Percentiles rank a stretch among this genome's conserved stretches.
Evolutionary conservation across 2,888 invertebrate species (phyloP).

Genomic region (Leistus spinibarbis): DNA sequence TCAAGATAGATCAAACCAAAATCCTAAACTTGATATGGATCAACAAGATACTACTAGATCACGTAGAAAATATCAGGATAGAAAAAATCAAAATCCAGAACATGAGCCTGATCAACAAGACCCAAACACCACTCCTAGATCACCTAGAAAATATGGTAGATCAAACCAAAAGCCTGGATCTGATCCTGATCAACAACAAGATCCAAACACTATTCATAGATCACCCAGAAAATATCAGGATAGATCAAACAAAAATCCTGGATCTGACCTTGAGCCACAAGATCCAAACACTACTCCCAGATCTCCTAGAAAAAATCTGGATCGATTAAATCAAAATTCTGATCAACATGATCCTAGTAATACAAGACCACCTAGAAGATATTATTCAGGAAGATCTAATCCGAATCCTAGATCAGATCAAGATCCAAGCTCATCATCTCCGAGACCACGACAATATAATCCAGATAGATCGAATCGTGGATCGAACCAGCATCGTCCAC

Average conservation of each 20-base stretch:
- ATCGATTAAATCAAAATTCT: background rate
- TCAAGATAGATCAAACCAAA: background rate
- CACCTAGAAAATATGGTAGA: background rate
- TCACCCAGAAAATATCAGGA: no score
- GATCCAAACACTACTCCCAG: background rate
- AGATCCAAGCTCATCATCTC: background rate
- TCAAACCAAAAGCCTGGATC: background rate
- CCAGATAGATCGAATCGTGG: constrained; percentile 1
- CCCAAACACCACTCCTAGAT: no score
- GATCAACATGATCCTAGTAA: no score
- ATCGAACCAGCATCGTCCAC: constrained; percentile 3
- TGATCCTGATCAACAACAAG: no score
- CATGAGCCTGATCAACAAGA: no score
- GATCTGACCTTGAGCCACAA: background rate
- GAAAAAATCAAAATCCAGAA: no score
- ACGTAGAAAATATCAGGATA: no score
- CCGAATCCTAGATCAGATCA: background rate
- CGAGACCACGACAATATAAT: background rate
- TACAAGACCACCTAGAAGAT: background rate
- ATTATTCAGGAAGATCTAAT: background rate
- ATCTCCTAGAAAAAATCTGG: background rate
- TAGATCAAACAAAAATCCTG: no score
- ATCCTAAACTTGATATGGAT: no score
- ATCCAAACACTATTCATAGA: background rate
- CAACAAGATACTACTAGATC: no score